Evolutionary conservation across 2,113 vertebrate genomes (phyloP).

Genomic region (Megatriorchis doriae): DNA sequence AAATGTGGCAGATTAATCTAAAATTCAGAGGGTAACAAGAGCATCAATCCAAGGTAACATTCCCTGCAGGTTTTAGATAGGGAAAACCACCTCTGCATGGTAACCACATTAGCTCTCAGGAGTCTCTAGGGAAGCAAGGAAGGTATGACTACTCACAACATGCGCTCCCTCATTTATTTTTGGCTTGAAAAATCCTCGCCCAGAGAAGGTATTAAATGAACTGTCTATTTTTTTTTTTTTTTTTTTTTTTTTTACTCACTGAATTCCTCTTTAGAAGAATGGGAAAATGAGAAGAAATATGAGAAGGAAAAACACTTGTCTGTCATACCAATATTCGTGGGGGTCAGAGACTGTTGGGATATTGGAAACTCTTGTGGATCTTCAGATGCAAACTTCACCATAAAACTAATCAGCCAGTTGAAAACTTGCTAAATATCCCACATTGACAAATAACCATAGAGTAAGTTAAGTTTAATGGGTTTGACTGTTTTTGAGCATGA

Average conservation of each 20-base stretch:
- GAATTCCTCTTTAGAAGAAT: background rate
- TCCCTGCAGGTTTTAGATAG: background rate
- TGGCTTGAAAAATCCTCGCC: background rate
- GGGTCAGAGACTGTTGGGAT: fast-evolving
- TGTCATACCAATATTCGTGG: background rate
- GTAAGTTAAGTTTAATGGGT: background rate
- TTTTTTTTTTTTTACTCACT: background rate
- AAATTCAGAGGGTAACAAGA: background rate
- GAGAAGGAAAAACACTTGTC: background rate
- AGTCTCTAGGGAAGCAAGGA: background rate
- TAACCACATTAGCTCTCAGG: background rate
- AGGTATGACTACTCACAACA: background rate
- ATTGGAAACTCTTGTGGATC: background rate
- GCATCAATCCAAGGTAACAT: background rate
- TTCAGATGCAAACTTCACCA: background rate
- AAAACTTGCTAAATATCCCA: background rate
- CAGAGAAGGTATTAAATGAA: background rate
- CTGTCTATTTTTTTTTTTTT: background rate
- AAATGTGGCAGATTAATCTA: background rate
- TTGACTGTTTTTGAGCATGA: background rate
- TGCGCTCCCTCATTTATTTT: background rate
- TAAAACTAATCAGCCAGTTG: background rate
- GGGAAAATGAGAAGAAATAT: background rate
- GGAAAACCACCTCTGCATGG: background rate
- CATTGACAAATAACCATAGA: background rate